Conservation (phyloP, 64 coral and sea anemone species). For the Dendrophyllia cribrosa region DNA sequence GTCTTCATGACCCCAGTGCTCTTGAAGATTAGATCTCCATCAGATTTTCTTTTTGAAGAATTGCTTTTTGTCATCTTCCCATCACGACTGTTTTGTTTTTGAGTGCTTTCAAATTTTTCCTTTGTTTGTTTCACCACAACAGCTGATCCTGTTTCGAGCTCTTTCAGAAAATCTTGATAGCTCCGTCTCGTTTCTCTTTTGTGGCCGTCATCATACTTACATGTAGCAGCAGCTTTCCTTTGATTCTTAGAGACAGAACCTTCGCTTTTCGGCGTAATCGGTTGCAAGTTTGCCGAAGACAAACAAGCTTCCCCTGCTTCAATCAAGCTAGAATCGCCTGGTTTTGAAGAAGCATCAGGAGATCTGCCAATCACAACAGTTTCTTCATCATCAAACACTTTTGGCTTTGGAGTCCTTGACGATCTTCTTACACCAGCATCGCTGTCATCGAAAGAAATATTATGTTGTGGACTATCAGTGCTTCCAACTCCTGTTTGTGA, state of each 20-base stretch:
- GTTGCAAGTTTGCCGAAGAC: not conserved
- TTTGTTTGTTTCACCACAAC: not conserved
- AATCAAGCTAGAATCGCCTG: not conserved
- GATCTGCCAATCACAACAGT: constrained; percentile 9
- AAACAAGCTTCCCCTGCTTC: not conserved
- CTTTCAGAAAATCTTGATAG: constrained; percentile 28
- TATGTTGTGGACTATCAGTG: not conserved
- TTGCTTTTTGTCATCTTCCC: not conserved
- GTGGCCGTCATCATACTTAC: constrained; percentile 21
- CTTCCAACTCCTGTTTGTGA: not conserved
- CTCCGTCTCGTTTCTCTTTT: constrained; percentile 55
- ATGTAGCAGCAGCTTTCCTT: not conserved
- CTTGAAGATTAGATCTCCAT: not conserved
- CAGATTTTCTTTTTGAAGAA: not conserved
- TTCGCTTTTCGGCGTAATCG: not conserved
- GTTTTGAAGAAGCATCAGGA: not conserved
- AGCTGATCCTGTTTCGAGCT: constrained; percentile 1
- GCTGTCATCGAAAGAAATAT: not conserved
- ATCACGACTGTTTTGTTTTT: not conserved
- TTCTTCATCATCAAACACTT: constrained; percentile 66
- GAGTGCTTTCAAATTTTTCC: not conserved
- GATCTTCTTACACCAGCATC: constrained; percentile 43
- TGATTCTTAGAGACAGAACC: constrained; percentile 7
- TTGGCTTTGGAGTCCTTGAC: constrained; percentile 69
- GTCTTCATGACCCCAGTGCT: not conserved